Evolutionary conservation across 2,113 vertebrate genomes (phyloP).

Genomic region (Catagonus wagneri): DNA sequence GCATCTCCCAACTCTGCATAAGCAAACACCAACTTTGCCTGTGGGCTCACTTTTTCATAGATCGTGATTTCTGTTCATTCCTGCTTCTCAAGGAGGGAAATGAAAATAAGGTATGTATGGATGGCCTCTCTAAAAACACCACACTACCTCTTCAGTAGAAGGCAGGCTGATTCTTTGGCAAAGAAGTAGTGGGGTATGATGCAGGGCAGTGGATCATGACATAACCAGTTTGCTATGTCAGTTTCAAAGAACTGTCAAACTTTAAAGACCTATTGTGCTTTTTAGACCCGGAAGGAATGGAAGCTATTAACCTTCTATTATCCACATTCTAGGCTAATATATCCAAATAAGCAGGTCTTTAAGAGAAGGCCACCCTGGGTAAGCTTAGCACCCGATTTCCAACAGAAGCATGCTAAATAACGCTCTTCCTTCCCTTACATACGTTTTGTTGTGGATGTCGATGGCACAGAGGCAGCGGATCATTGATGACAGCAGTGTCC

Average conservation of each 20-base stretch:
- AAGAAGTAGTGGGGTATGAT: background rate
- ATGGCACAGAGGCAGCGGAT: slow-evolving; percentile 96
- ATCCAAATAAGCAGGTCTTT: background rate
- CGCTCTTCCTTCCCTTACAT: slow-evolving; percentile 79
- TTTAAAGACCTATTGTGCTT: background rate
- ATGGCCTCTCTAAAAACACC: slow-evolving; percentile 27
- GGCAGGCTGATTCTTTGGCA: background rate
- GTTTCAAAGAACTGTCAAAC: slow-evolving; percentile 20
- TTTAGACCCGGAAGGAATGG: background rate
- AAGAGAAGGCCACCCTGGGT: background rate
- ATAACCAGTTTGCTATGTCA: background rate
- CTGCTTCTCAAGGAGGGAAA: slow-evolving; percentile 24
- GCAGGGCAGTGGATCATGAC: background rate
- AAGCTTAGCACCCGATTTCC: background rate
- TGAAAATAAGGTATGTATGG: background rate
- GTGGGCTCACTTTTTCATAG: background rate
- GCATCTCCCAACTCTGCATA: background rate
- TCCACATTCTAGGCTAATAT: background rate
- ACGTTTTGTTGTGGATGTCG: slow-evolving; percentile 97
- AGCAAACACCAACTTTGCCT: background rate
- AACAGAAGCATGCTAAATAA: background rate
- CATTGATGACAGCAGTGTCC: slow-evolving; percentile 96
- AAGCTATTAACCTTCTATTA: background rate
- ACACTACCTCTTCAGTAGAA: background rate
- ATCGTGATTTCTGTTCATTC: slow-evolving; percentile 15